These are phyloP conservation scores for Anthopleura sola DNA, from an alignment of 64 coral and sea anemone species.

Conservation along the genomic window DNA sequence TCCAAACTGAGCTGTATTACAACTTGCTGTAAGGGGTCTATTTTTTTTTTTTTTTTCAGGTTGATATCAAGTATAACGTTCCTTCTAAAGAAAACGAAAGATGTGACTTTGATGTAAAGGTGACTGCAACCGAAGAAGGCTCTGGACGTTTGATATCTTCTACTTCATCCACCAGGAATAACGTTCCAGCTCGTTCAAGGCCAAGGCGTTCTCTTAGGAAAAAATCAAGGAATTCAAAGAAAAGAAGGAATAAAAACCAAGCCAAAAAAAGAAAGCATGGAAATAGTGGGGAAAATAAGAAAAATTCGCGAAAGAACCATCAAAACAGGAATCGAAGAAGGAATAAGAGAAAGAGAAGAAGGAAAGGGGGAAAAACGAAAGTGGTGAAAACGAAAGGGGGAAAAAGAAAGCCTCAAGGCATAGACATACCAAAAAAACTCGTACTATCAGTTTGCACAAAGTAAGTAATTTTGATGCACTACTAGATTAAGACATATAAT, in stretches of 20 bases:
- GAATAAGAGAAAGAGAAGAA: not conserved
- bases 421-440: not conserved
- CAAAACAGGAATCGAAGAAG: not conserved
- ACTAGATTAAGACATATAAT: too few species aligned
- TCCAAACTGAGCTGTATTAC: too few species aligned
- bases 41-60: not conserved
- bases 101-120: conserved; percentile 30
- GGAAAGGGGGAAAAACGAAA: not conserved
- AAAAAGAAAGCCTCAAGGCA: not conserved
- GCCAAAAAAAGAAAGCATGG: not conserved
- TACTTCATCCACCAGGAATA: not conserved
- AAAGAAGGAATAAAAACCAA: not conserved
- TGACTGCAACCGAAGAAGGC: not conserved
- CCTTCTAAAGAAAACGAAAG: conserved; percentile 14
- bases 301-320: not conserved
- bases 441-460: not conserved
- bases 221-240: not conserved
- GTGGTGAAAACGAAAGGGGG: too few species aligned
- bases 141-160: not conserved
- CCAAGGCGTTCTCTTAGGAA: not conserved
- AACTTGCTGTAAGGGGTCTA: too few species aligned
- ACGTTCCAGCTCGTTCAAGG: not conserved
- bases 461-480: not conserved
- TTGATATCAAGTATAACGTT: conserved; percentile 50
- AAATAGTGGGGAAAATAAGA: not conserved